These are phyloP conservation scores for Gymnocheta viridis DNA, from an alignment of 2,888 invertebrate genomes.

Conservation along the genomic window DNA sequence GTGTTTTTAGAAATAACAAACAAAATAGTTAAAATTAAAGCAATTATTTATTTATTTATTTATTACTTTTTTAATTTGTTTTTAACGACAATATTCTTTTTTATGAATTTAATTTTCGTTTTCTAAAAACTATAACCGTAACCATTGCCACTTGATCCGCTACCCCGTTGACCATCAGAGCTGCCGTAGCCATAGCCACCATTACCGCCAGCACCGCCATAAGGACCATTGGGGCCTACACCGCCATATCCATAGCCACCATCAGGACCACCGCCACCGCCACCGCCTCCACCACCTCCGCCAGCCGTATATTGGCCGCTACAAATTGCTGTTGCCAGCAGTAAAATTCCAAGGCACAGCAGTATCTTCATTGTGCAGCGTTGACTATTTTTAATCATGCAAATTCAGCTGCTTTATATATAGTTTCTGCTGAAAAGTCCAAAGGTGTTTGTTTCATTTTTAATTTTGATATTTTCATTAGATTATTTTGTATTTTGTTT, in stretches of 20 bases:
- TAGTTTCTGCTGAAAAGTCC: conserved; percentile 10
- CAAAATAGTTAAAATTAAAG: too few relatives aligned
- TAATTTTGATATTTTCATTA: background rate
- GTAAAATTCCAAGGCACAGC: conserved; percentile 3
- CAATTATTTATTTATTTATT: background rate
- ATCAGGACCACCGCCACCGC: conserved; percentile 52
- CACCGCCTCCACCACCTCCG: conserved; percentile 59
- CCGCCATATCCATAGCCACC: conserved; percentile 66
- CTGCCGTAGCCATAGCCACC: conserved; percentile 62
- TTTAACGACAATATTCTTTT: background rate
- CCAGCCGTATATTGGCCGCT: conserved; percentile 22
- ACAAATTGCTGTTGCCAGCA: conserved; percentile 2
- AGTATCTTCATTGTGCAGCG: conserved; percentile 27
- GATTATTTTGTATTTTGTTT: background rate
- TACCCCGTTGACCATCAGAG: conserved; percentile 57
- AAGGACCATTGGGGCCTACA: conserved; percentile 59
- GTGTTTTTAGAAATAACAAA: too few relatives aligned
- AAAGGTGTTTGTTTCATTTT: conserved; percentile 2
- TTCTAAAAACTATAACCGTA: conserved; percentile 52
- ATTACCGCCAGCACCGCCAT: conserved; percentile 68
- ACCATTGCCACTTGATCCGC: conserved; percentile 58
- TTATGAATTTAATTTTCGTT: background rate
- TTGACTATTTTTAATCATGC: conserved; percentile 18
- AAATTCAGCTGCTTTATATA: conserved; percentile 41
- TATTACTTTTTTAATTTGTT: background rate